phyloP scores from a whole-genome alignment of 2,113 vertebrate species.

The Aldabrachelys gigantea region DNA sequence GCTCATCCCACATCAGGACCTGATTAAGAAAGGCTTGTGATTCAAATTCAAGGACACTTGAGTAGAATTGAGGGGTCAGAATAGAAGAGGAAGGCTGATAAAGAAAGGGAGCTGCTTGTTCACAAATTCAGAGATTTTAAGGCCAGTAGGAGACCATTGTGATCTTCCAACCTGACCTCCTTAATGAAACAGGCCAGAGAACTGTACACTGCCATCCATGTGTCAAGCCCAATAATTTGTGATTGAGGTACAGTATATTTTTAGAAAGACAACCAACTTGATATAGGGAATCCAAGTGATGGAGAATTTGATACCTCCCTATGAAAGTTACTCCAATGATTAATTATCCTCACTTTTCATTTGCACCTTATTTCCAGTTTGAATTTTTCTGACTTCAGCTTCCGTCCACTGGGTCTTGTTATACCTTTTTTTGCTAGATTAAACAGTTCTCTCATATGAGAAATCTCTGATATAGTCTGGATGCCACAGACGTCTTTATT shows the following conservation, averaged over 20 bases:
- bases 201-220: neutral
- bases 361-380: neutral
- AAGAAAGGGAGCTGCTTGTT: constrained; percentile 1
- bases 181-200: neutral
- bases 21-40: neutral
- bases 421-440: neutral
- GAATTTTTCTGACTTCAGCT: neutral
- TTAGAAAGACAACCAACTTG: neutral
- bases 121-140: neutral
- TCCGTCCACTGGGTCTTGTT: neutral
- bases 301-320: neutral
- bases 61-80: neutral
- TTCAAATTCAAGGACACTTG: neutral
- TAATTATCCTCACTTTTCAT: neutral
- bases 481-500: neutral
- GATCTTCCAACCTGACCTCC: constrained; percentile 27
- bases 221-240: neutral
- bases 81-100: neutral
- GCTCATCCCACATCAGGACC: neutral
- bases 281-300: neutral
- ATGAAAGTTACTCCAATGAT: neutral
- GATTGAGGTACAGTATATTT: neutral
- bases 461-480: neutral
- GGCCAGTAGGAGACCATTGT: constrained; percentile 33
- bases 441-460: neutral